Percentiles rank a stretch among this genome's conserved stretches.
These are phyloP conservation scores for Lochmaea capreae DNA, from an alignment of 2,888 invertebrate genomes.

Conservation along the genomic window DNA sequence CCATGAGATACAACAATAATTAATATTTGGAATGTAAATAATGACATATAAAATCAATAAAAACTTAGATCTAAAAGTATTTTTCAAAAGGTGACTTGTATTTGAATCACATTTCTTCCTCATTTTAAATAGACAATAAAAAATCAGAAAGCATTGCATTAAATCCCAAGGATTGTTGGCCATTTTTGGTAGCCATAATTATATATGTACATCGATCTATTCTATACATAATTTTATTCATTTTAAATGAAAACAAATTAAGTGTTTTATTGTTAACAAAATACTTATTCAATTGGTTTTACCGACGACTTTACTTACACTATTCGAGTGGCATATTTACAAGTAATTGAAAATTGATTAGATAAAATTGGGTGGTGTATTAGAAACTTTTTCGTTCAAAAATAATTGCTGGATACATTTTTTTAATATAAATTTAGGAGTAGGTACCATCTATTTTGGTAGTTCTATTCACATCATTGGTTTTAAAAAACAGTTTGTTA, in stretches of 20 bases:
- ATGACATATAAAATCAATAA: not conserved
- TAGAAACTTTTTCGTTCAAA: too few relatives aligned
- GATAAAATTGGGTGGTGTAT: not conserved
- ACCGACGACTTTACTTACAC: not conserved
- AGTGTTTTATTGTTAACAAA: too few relatives aligned
- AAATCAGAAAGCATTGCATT: constrained; percentile 4
- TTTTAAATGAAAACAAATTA: not conserved
- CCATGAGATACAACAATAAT: not conserved
- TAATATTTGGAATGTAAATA: not conserved
- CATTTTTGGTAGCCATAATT: not conserved
- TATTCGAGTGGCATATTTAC: not conserved
- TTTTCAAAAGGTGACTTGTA: not conserved
- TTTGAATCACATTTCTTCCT: not conserved
- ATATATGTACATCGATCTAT: not conserved
- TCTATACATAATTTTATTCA: not conserved
- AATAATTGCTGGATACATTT: too few relatives aligned
- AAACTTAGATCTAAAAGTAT: too few relatives aligned
- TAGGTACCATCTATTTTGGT: too few relatives aligned
- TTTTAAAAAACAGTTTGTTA: too few relatives aligned
- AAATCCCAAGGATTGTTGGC: not conserved
- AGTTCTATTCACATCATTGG: too few relatives aligned
- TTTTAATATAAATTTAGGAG: too few relatives aligned
- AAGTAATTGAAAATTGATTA: not conserved
- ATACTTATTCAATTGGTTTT: not conserved
- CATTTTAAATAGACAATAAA: constrained; percentile 11